Percentiles rank a stretch among this genome's conserved stretches.
Evolutionary conservation across 2,888 invertebrate species (phyloP).

Genomic region (Lasioglossum calceatum): DNA sequence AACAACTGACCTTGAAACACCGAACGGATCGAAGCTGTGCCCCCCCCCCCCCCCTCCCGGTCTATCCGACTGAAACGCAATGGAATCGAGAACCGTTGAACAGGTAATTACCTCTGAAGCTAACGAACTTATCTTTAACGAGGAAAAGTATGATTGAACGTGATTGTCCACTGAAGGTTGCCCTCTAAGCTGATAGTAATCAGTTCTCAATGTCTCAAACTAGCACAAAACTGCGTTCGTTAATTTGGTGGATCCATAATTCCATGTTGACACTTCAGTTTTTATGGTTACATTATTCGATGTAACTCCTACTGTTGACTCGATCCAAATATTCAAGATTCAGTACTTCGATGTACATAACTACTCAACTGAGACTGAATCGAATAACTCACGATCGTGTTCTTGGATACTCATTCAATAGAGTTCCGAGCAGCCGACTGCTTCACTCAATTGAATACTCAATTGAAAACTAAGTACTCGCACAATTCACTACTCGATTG

Average conservation of each 20-base stretch:
- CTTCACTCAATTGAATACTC: background rate
- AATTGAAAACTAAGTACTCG: background rate
- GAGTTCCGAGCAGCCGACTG: background rate
- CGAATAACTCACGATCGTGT: background rate
- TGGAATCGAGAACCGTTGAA: constrained; percentile 8
- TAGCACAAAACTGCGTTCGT: background rate
- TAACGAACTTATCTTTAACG: background rate
- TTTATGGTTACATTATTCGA: background rate
- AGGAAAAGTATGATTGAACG: constrained; percentile 8
- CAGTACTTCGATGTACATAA: too few relatives aligned
- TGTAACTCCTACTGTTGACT: background rate
- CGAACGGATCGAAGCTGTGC: constrained; percentile 24
- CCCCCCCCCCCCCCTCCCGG: background rate
- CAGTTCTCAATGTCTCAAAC: background rate
- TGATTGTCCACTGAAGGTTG: constrained; percentile 5
- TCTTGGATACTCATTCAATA: too few relatives aligned
- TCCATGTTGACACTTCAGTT: background rate
- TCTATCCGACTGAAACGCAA: constrained; percentile 23
- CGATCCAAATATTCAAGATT: background rate
- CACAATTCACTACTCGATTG: background rate
- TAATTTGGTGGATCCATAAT: background rate
- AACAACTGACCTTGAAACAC: constrained; percentile 22
- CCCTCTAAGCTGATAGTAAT: background rate
- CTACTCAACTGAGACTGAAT: too few relatives aligned
- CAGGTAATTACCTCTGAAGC: background rate